Evolutionary conservation across 2,113 vertebrate genomes (phyloP).

Genomic region (Catharus minimus): DNA sequence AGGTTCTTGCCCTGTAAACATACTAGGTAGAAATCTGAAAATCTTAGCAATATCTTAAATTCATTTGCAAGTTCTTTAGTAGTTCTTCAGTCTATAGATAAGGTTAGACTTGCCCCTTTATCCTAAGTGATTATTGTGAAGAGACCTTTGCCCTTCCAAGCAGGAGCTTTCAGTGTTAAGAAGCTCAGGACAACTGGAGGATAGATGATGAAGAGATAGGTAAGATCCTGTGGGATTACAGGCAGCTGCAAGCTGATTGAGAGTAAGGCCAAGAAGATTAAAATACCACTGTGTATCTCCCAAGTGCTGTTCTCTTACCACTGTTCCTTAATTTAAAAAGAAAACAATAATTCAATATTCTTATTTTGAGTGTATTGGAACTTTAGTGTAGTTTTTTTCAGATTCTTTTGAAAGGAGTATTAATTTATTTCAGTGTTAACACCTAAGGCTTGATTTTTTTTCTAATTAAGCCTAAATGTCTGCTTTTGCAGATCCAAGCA

Average conservation of each 20-base stretch:
- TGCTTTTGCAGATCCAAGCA: not conserved
- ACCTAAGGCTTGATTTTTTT: not conserved
- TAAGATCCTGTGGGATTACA: not conserved
- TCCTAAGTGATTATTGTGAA: not conserved
- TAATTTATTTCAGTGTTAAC: not conserved
- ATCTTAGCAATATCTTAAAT: not conserved
- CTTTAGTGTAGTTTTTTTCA: not conserved
- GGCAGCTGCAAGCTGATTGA: not conserved
- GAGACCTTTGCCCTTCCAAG: not conserved
- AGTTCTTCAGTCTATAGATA: not conserved
- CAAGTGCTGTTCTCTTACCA: not conserved
- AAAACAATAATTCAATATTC: not conserved
- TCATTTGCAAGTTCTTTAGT: not conserved
- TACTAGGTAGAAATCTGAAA: not conserved
- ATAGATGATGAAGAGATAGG: not conserved
- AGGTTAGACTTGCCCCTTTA: not conserved
- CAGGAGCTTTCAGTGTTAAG: not conserved
- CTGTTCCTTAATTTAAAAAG: not conserved
- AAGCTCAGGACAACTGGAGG: not conserved
- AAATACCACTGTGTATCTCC: not conserved
- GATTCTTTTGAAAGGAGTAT: not conserved
- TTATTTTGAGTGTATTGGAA: not conserved
- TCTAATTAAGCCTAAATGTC: not conserved
- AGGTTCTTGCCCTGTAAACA: not conserved
- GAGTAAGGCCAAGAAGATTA: not conserved